These are phyloP conservation scores for Acronicta alni DNA, from an alignment of 2,888 invertebrate species.

Conservation along the genomic window DNA sequence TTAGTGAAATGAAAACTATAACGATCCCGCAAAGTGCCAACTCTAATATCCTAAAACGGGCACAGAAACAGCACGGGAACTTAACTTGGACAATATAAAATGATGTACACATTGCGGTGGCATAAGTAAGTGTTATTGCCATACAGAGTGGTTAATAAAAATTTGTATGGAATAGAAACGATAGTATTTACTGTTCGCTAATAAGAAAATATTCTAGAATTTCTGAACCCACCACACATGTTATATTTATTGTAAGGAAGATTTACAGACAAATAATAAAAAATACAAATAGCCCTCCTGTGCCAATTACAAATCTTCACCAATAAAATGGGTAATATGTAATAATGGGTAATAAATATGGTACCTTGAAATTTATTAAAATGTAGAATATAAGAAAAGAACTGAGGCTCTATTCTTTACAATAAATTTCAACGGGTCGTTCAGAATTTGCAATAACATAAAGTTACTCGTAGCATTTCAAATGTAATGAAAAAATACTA, in stretches of 20 bases:
- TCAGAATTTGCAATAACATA: neutral
- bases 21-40: constrained; percentile 64
- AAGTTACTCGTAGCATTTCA: neutral
- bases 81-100: constrained; percentile 40
- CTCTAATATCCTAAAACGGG: constrained; percentile 64
- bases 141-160: constrained; percentile 26
- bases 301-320: too few relatives aligned
- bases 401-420: neutral
- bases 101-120: constrained; percentile 41
- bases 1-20: constrained; percentile 80
- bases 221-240: too few relatives aligned
- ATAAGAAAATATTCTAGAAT: constrained; percentile 25
- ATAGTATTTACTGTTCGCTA: constrained; percentile 30
- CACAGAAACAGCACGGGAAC: constrained; percentile 32
- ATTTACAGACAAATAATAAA: too few relatives aligned
- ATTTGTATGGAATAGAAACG: constrained; percentile 39
- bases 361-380: neutral
- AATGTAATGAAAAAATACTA: neutral
- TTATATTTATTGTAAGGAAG: too few relatives aligned
- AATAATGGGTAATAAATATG: too few relatives aligned
- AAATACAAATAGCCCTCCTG: too few relatives aligned
- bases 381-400: neutral
- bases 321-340: too few relatives aligned
- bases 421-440: neutral
- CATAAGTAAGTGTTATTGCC: constrained; percentile 46